Conservation (phyloP, 2,113 vertebrate species). For the Anas platyrhynchos region DNA sequence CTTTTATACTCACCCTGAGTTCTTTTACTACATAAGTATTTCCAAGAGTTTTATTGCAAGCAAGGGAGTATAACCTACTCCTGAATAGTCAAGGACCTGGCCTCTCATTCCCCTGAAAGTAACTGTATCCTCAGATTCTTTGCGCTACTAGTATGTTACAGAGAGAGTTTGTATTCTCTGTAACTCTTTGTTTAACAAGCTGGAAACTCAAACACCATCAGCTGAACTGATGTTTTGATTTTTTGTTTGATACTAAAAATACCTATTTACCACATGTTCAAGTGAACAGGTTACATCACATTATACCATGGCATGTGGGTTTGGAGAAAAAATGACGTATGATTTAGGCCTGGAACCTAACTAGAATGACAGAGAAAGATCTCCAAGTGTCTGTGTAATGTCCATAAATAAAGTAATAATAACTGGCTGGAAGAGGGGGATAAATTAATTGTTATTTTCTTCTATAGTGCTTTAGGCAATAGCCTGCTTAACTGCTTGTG, state of each 20-base stretch:
- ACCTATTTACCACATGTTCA: neutral
- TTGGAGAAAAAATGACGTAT: neutral
- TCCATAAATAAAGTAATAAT: neutral
- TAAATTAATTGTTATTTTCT: neutral
- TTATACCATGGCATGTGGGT: neutral
- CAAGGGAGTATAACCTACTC: neutral
- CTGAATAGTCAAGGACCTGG: neutral
- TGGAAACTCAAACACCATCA: neutral
- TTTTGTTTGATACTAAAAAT: neutral
- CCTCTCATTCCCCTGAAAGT: neutral
- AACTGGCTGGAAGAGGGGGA: neutral
- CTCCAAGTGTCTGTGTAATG: neutral
- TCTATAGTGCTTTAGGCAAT: neutral
- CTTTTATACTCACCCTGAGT: neutral
- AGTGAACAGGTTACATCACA: neutral
- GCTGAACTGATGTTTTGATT: neutral
- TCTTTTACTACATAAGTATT: neutral
- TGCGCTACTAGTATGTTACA: neutral
- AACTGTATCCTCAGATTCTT: neutral
- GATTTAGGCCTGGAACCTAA: neutral
- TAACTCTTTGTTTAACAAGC: neutral
- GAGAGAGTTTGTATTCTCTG: neutral
- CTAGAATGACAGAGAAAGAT: neutral
- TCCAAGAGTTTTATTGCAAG: slow-evolving; percentile 21
- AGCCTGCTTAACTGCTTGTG: neutral